Conservation (phyloP, 2,888 invertebrate genomes). For the Drosophila parthenogenetica region DNA sequence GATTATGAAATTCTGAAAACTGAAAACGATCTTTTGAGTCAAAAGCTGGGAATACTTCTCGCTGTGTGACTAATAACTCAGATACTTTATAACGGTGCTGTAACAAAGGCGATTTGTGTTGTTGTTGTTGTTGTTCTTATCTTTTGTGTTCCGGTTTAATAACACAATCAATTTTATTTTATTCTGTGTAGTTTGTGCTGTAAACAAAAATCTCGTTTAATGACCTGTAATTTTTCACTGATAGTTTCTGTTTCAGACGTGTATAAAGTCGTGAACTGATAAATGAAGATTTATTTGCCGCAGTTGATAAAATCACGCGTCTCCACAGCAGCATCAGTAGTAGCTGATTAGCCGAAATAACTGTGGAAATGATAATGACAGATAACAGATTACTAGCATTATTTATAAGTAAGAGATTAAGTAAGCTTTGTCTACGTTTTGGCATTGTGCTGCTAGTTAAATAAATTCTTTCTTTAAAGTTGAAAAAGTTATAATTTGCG, state of each 20-base stretch:
- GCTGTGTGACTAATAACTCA: constrained; percentile 54
- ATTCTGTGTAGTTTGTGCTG: constrained; percentile 15
- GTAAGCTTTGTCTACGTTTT: not conserved
- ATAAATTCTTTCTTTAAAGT: not conserved
- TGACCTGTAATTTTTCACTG: constrained; percentile 39
- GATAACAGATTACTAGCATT: constrained; percentile 21
- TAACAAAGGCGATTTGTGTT: constrained; percentile 32
- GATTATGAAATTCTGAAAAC: constrained; percentile 1
- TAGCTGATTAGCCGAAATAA: constrained; percentile 6
- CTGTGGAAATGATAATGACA: constrained; percentile 19
- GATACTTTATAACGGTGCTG: constrained; percentile 52
- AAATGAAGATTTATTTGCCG: constrained; percentile 27
- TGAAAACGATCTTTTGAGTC: constrained; percentile 34
- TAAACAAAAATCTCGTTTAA: constrained; percentile 24
- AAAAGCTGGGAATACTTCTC: constrained; percentile 28
- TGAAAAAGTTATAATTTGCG: too few species aligned
- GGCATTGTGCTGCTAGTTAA: not conserved
- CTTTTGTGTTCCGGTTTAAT: constrained; percentile 27
- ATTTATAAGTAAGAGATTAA: not conserved
- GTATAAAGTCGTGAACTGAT: constrained; percentile 7
- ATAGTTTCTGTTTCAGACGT: constrained; percentile 1
- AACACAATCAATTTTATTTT: constrained; percentile 12
- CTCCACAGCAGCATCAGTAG: not conserved
- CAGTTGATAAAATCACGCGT: constrained; percentile 16
- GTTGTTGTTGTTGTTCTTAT: constrained; percentile 2